Conservation (phyloP, 2,113 vertebrate genomes). For the Aptenodytes patagonicus region DNA sequence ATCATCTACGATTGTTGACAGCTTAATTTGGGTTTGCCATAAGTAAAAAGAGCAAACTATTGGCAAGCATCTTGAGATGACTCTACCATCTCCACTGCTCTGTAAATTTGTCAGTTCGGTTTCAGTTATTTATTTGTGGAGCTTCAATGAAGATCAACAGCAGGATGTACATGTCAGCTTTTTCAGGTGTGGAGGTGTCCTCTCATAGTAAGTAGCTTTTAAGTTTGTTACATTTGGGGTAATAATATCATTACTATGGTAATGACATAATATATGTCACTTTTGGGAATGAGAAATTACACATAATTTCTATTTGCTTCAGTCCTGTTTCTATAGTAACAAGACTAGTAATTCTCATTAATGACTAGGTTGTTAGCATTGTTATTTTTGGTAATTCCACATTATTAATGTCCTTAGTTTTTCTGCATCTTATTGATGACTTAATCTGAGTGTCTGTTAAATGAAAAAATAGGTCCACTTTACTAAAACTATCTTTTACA, state of each 20-base stretch:
- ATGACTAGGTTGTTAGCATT: conserved; percentile 63
- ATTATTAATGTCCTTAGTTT: conserved; percentile 53
- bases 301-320: conserved; percentile 67
- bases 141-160: not conserved
- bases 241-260: conserved; percentile 68
- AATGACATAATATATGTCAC: conserved; percentile 65
- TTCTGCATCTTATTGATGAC: conserved; percentile 26
- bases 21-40: conserved; percentile 8
- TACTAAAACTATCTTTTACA: not conserved
- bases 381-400: conserved; percentile 67
- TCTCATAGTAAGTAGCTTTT: conserved; percentile 34
- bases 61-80: conserved; percentile 26
- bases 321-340: conserved; percentile 71
- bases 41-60: conserved; percentile 2
- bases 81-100: not conserved
- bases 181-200: conserved; percentile 39
- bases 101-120: not conserved
- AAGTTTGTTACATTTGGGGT: conserved; percentile 33
- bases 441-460: not conserved
- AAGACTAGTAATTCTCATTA: conserved; percentile 66
- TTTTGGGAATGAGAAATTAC: conserved; percentile 62
- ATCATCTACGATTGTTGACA: not conserved
- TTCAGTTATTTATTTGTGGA: not conserved
- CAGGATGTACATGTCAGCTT: not conserved
- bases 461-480: conserved; percentile 1